Evolutionary conservation across 2,113 vertebrate genomes (phyloP).

Genomic region (Bubo scandiacus): DNA sequence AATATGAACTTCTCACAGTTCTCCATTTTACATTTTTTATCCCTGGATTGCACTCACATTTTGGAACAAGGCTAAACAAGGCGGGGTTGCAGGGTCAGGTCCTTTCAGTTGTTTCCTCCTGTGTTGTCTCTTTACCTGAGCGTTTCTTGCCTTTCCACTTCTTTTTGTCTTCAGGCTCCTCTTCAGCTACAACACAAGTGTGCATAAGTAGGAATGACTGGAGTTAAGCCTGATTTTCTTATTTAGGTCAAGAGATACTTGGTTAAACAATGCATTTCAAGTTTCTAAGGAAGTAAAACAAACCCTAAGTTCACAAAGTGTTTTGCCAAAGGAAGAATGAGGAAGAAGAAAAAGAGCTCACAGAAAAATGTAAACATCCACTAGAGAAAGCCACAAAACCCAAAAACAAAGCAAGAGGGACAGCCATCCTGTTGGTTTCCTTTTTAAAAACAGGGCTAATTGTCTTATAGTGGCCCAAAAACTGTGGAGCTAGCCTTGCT

Average conservation of each 20-base stretch:
- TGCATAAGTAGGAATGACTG: neutral
- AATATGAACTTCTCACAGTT: neutral
- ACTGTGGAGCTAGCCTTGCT: neutral
- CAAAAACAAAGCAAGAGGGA: neutral
- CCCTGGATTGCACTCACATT: neutral
- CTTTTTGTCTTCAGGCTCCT: neutral
- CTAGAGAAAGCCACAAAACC: neutral
- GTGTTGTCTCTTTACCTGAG: neutral
- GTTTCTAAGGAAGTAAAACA: neutral
- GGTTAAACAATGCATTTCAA: neutral
- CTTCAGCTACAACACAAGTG: neutral
- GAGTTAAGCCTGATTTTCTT: neutral
- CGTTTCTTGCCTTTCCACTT: neutral
- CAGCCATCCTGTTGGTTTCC: neutral
- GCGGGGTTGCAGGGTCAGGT: neutral
- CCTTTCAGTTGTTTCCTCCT: neutral
- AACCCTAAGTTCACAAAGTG: neutral
- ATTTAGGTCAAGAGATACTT: neutral
- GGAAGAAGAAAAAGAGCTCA: neutral
- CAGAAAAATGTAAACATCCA: neutral
- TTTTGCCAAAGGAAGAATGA: neutral
- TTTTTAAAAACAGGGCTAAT: neutral
- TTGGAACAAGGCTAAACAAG: neutral
- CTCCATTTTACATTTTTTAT: neutral
- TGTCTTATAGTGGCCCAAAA: neutral